A percentile compares a stretch with the other conserved stretches of the same genome.
phyloP scores from a whole-genome alignment of 2,113 vertebrate species.

The Centropristis striata region DNA sequence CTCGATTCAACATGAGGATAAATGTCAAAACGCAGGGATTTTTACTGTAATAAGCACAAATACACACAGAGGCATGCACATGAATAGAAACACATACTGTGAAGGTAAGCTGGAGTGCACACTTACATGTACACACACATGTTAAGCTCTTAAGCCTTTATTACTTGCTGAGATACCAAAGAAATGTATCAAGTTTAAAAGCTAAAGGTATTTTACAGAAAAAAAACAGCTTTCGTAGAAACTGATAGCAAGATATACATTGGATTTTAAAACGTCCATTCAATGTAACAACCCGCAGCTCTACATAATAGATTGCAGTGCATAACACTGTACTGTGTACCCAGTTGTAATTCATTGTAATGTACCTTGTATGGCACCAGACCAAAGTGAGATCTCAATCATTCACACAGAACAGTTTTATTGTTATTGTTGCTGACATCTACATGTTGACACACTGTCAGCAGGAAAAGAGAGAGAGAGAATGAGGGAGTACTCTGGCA shows the following conservation, averaged over 20 bases:
- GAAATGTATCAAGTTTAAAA: slow-evolving; percentile 21
- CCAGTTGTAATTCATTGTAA: slow-evolving; percentile 65
- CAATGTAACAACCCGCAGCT: neutral
- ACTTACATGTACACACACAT: neutral
- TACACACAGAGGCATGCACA: slow-evolving; percentile 1
- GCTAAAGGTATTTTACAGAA: neutral
- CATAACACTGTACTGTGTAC: slow-evolving; percentile 17
- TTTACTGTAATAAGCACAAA: slow-evolving; percentile 56
- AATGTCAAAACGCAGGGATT: slow-evolving; percentile 57
- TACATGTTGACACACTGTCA: slow-evolving; percentile 81
- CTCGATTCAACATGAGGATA: slow-evolving; percentile 75
- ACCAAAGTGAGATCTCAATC: slow-evolving; percentile 82
- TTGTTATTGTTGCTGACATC: slow-evolving; percentile 82
- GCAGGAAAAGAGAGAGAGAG: slow-evolving; percentile 63
- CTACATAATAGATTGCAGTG: slow-evolving; percentile 30
- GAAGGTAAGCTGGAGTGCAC: neutral
- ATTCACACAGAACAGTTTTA: slow-evolving; percentile 74
- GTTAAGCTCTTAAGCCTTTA: neutral
- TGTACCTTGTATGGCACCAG: slow-evolving; percentile 62
- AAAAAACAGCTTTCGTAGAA: neutral
- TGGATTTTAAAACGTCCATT: slow-evolving; percentile 1
- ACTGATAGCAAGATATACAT: neutral
- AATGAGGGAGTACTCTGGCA: slow-evolving; percentile 62
- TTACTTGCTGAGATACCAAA: slow-evolving; percentile 9
- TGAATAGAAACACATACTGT: slow-evolving; percentile 4